Evolutionary conservation across 2,113 vertebrate species (phyloP).

Genomic region (Bos taurus): DNA sequence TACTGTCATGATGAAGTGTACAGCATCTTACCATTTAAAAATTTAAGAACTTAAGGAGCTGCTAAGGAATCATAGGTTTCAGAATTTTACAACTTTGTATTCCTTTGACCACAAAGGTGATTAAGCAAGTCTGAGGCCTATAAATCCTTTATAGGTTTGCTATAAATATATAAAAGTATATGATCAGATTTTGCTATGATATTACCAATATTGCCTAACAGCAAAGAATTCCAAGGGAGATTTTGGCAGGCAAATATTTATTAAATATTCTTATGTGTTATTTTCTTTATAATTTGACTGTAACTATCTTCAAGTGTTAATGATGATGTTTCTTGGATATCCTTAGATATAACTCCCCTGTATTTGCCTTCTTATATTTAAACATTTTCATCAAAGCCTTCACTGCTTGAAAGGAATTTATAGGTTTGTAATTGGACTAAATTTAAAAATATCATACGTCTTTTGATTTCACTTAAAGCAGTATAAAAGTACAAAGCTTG

Average conservation of each 20-base stretch:
- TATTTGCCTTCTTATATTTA: neutral
- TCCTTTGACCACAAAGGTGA: neutral
- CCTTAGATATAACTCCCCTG: neutral
- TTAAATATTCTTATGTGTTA: neutral
- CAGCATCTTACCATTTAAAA: constrained; percentile 23
- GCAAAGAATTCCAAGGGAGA: neutral
- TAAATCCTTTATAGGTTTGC: constrained; percentile 1
- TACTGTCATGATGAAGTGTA: neutral
- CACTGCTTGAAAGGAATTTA: neutral
- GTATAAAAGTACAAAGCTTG: neutral
- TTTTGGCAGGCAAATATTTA: constrained; percentile 2
- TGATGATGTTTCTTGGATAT: neutral
- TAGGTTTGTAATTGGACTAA: neutral
- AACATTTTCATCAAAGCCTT: neutral
- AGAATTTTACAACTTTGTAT: neutral
- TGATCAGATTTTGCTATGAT: constrained; percentile 13
- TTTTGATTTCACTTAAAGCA: neutral
- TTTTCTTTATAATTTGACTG: neutral
- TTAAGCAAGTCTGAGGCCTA: neutral
- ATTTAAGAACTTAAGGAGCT: neutral
- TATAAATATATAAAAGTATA: neutral
- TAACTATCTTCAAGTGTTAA: neutral
- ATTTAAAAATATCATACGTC: neutral
- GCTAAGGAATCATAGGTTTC: neutral
- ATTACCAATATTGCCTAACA: neutral